Percentiles rank a stretch among this genome's conserved stretches.
phyloP scores from a whole-genome alignment of 2,797 vertebrate species.

The Rhabdophis nuchalis region DNA sequence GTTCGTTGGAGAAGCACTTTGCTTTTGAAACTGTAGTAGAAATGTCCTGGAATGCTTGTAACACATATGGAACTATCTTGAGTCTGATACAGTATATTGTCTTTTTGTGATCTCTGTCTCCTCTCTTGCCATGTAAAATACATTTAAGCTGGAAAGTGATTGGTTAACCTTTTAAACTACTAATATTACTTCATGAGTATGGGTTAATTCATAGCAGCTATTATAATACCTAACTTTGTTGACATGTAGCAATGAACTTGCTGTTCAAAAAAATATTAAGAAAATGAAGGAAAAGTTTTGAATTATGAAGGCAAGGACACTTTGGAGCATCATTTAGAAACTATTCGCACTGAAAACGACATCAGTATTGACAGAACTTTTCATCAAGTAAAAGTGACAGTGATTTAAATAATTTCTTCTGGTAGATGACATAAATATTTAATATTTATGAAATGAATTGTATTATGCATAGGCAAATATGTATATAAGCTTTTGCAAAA shows the following conservation, averaged over 20 bases:
- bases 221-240: slow-evolving; percentile 43
- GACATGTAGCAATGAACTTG: slow-evolving; percentile 38
- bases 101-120: slow-evolving; percentile 57
- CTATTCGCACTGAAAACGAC: background rate
- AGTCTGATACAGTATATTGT: slow-evolving; percentile 17
- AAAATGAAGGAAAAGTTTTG: background rate
- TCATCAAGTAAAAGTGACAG: slow-evolving; percentile 8
- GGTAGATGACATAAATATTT: background rate
- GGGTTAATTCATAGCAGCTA: slow-evolving; percentile 50
- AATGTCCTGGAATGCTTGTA: slow-evolving; percentile 49
- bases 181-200: slow-evolving; percentile 50
- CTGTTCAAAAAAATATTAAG: slow-evolving; percentile 14
- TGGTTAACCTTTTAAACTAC: slow-evolving; percentile 58
- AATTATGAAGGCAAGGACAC: slow-evolving; percentile 22
- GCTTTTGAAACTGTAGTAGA: background rate
- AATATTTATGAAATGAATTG: background rate
- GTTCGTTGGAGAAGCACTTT: background rate
- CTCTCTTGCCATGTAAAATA: slow-evolving; percentile 72
- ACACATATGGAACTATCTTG: slow-evolving; percentile 47
- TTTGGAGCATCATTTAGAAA: slow-evolving; percentile 15
- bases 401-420: slow-evolving; percentile 34
- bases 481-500: background rate
- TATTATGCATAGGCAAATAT: background rate
- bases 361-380: slow-evolving; percentile 8
- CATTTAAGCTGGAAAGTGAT: slow-evolving; percentile 59